Conservation (phyloP, 2,888 invertebrate species). For the Alviniconcha strummeri region DNA sequence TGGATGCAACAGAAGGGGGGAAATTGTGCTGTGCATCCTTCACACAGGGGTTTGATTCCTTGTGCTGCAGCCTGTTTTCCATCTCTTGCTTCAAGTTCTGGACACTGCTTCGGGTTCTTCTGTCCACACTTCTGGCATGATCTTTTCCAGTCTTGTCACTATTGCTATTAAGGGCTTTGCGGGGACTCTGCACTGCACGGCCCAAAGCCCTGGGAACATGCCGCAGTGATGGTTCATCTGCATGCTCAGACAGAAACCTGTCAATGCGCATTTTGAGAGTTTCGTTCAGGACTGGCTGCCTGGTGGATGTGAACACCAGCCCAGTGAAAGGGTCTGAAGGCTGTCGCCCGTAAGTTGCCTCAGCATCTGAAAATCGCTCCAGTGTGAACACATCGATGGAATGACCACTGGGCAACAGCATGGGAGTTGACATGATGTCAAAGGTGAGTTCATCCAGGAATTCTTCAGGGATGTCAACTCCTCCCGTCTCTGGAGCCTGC, state of each 20-base stretch:
- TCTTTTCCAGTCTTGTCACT: too few species aligned
- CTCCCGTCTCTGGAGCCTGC: not conserved
- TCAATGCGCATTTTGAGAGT: constrained; percentile 84
- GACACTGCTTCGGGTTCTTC: not conserved
- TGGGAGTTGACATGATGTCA: constrained; percentile 85
- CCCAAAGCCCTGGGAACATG: constrained; percentile 60
- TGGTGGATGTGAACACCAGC: constrained; percentile 77
- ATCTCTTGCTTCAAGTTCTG: not conserved
- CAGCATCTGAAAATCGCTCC: constrained; percentile 81
- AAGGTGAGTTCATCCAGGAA: constrained; percentile 85
- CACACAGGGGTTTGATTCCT: too few species aligned
- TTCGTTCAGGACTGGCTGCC: constrained; percentile 80
- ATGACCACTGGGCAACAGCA: constrained; percentile 85
- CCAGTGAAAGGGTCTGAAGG: constrained; percentile 88
- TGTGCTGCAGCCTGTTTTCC: not conserved
- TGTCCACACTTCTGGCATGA: too few species aligned
- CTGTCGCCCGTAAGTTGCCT: constrained; percentile 82
- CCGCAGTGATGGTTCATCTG: constrained; percentile 43
- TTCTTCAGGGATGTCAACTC: constrained; percentile 80
- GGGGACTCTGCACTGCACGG: constrained; percentile 1
- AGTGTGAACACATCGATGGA: constrained; percentile 84
- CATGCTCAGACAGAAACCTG: constrained; percentile 80
- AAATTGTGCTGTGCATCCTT: too few species aligned
- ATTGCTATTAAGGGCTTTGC: too few species aligned
- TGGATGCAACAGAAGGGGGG: too few species aligned